These are phyloP conservation scores for Mus caroli DNA, from an alignment of 2,797 vertebrate genomes.

Conservation along the genomic window DNA sequence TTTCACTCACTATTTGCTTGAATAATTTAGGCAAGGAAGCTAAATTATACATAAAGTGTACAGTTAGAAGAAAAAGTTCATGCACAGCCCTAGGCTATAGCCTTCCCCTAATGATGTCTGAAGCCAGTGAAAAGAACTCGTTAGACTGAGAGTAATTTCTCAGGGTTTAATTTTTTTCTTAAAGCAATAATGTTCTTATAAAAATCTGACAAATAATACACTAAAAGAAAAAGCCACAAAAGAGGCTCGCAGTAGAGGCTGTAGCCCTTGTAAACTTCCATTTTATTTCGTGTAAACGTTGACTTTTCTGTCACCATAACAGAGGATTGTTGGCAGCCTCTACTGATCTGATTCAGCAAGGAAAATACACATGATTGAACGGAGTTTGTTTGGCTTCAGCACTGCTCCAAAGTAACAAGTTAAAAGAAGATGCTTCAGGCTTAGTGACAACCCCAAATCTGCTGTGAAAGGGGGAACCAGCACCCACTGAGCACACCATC, in stretches of 20 bases:
- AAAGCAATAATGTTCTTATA: constrained; percentile 93
- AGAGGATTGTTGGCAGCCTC: constrained; percentile 54
- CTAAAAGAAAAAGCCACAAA: constrained; percentile 85
- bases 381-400: constrained; percentile 75
- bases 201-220: constrained; percentile 88
- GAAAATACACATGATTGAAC: constrained; percentile 46
- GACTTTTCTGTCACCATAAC: constrained; percentile 58
- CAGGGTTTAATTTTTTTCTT: constrained; percentile 95
- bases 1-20: constrained; percentile 99
- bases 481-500: constrained; percentile 2
- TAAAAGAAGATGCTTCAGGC: constrained; percentile 80
- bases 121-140: constrained; percentile 97
- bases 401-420: constrained; percentile 83
- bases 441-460: constrained; percentile 72
- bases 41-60: constrained; percentile 99
- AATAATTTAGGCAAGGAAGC: constrained; percentile 99
- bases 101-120: constrained; percentile 99
- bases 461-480: constrained; percentile 67
- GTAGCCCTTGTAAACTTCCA: constrained; percentile 72
- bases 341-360: constrained; percentile 72
- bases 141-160: constrained; percentile 99
- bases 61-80: constrained; percentile 99
- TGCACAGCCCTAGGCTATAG: constrained; percentile 96
- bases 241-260: constrained; percentile 77
- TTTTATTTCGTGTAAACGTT: constrained; percentile 82